These are phyloP conservation scores for Motacilla alba DNA, from an alignment of 2,113 vertebrate genomes.

Conservation along the genomic window DNA sequence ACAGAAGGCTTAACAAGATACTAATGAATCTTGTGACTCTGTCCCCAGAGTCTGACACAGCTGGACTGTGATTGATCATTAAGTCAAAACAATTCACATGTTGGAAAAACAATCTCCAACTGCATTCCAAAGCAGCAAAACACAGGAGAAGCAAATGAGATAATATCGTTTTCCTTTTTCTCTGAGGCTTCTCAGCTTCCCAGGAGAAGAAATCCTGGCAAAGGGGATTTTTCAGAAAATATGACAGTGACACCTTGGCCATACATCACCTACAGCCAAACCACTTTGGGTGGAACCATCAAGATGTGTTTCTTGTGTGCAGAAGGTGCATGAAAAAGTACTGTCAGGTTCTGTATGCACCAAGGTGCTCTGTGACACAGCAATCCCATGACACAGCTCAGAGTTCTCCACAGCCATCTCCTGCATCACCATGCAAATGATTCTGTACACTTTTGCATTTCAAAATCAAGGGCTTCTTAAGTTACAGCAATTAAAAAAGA, in stretches of 20 bases:
- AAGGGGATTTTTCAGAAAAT: no score
- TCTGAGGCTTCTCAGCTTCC: no score
- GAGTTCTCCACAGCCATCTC: neutral
- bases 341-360: neutral
- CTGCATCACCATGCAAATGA: neutral
- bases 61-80: no score
- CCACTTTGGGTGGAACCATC: neutral
- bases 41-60: no score
- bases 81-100: no score
- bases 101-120: no score
- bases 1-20: no score
- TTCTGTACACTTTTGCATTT: neutral
- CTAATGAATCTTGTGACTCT: no score
- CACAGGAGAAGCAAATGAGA: no score
- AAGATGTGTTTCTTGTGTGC: neutral
- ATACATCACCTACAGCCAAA: neutral
- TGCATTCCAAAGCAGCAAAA: no score
- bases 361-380: neutral
- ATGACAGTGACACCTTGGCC: neutral
- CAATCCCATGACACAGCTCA: neutral
- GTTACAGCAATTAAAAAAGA: neutral
- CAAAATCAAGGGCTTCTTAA: neutral
- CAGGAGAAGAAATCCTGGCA: no score
- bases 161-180: no score
- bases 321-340: neutral